Evolutionary conservation across 2,888 invertebrate genomes (phyloP), one percentile per base, ranked within the genome.

Genomic region (Saturnia pavonia): DNA sequence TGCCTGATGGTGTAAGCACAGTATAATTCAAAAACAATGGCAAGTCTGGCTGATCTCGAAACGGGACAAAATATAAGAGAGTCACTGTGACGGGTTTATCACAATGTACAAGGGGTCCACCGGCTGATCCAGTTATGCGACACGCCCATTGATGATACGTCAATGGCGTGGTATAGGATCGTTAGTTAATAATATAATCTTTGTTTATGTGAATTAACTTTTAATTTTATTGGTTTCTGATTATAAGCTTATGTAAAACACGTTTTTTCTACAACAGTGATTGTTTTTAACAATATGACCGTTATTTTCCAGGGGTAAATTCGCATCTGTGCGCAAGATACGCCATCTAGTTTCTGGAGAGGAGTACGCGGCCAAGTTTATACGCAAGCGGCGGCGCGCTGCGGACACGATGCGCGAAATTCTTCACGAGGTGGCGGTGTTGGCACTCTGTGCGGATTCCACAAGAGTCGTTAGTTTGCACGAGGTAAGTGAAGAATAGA

Each of bases 341-440:
- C 95, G 97, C 48, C 97, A 99, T 94, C 96, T 97, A 89, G 95
- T 96, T 80, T 97, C 97, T 70, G 97, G 97, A 73, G 96, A 96
- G 84, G 97, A 97, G 87, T 99, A 97, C 92, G 99, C 99, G n/a
- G 99, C 99, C 76, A 99, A 99, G 94, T 98, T 98, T 91, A 97
- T 98, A 79, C 97, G 98, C 91, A 97, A 99, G 87, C 95, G 99
- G 82, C 96, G 98, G 88, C 96, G 98, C 80, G 97, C 98, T 77
- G 96, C 96, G 77, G 97, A 97, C 91, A 97, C 97, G 81, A 96
- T 96, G 85, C 96, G 97, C 79, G 98, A 99, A 91, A 97, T 99
- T 82, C 95, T 98, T 78, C 98, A 99, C 91, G 99, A 99, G 92
- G 97, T 99, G 76, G 98, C 98, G 69, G 98, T 99, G 78, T 95